Evolutionary conservation across 2,797 vertebrate species (phyloP).

Genomic region (Podarcis siculus): DNA sequence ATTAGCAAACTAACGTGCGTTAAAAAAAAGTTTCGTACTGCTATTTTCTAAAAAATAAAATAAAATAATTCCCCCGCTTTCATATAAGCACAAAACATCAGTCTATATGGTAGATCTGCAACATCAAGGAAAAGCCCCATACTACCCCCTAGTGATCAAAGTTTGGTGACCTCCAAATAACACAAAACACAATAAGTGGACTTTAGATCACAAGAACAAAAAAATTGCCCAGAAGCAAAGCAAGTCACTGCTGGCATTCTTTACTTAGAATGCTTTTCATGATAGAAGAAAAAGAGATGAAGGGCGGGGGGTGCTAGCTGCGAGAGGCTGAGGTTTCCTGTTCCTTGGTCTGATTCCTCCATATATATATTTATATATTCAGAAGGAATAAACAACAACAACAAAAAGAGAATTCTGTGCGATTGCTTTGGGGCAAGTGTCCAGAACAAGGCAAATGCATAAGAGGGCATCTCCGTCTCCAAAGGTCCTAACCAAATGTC

Average conservation of each 20-base stretch:
- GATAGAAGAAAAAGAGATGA: slow-evolving; percentile 74
- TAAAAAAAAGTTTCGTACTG: slow-evolving; percentile 15
- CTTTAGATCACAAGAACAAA: slow-evolving; percentile 86
- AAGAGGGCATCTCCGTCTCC: neutral
- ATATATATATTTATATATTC: slow-evolving; percentile 73
- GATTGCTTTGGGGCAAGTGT: slow-evolving; percentile 58
- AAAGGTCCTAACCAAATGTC: neutral
- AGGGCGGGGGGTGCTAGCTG: slow-evolving; percentile 62
- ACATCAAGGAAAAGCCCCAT: slow-evolving; percentile 80
- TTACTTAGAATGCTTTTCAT: slow-evolving; percentile 84
- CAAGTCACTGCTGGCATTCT: slow-evolving; percentile 82
- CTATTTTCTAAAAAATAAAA: too few relatives aligned
- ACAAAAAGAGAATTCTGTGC: slow-evolving; percentile 1
- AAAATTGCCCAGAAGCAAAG: slow-evolving; percentile 83
- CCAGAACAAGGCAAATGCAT: neutral
- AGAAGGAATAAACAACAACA: slow-evolving; percentile 51
- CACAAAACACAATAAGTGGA: slow-evolving; percentile 84
- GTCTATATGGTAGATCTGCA: slow-evolving; percentile 68
- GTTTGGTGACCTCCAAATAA: slow-evolving; percentile 85
- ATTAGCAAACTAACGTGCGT: neutral
- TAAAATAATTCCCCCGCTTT: slow-evolving; percentile 33
- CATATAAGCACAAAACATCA: slow-evolving; percentile 59
- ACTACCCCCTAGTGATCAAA: slow-evolving; percentile 83
- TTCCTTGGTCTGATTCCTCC: slow-evolving; percentile 78
- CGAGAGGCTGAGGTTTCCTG: slow-evolving; percentile 78